Conservation (phyloP, 1,140 invertebrate species). For the Mylabris phalerata region DNA sequence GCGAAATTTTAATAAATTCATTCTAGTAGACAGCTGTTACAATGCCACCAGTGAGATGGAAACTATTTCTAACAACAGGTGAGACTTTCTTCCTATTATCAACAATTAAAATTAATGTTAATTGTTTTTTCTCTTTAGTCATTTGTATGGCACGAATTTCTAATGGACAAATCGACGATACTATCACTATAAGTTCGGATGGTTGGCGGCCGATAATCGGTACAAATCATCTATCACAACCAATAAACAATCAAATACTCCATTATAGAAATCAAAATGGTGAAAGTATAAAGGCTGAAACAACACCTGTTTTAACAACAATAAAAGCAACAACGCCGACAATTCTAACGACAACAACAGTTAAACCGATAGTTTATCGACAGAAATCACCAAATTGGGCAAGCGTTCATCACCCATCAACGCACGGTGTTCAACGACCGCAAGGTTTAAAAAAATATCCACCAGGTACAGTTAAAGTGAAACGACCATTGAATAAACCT, state of each 20-base stretch:
- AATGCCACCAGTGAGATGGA: conserved; percentile 19
- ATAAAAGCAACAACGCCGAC: background rate
- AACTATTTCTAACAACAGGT: conserved; percentile 11
- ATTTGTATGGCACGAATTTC: background rate
- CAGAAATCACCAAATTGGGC: background rate
- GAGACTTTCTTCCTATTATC: conserved; percentile 1
- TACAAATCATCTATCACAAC: conserved; percentile 2
- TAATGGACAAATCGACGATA: conserved; percentile 16
- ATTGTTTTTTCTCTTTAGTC: too few relatives aligned
- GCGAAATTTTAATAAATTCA: too few relatives aligned
- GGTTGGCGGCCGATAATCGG: conserved; percentile 38
- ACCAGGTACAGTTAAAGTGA: conserved; percentile 1
- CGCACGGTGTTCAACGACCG: background rate
- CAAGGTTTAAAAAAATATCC: conserved; percentile 2
- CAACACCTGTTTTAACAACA: background rate
- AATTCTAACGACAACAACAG: background rate
- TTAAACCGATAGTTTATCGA: background rate
- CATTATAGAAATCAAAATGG: conserved; percentile 17
- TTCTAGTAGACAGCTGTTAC: too few relatives aligned
- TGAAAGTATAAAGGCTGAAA: conserved; percentile 13
- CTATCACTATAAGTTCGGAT: conserved; percentile 30
- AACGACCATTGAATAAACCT: conserved; percentile 21
- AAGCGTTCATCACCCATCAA: background rate
- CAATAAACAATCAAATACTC: background rate
- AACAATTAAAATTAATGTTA: too few relatives aligned